Evolutionary conservation across 2,888 invertebrate species (phyloP).

Genomic region (Calameuta idolon): DNA sequence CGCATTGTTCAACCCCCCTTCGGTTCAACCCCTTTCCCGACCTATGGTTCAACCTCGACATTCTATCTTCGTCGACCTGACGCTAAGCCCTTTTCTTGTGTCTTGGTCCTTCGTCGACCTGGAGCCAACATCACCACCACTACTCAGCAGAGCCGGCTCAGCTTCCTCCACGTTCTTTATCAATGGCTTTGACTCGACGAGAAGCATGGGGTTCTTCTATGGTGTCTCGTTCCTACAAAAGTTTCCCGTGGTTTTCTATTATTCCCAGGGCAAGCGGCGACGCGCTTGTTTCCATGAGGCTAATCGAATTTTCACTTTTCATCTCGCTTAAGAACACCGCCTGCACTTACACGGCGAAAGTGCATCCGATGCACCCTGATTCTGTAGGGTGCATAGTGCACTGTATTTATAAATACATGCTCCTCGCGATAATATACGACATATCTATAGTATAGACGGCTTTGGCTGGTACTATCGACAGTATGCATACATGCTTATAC

Average conservation of each 20-base stretch:
- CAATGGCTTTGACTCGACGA: constrained; percentile 10
- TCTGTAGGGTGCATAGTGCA: too few relatives aligned
- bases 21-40: constrained; percentile 11
- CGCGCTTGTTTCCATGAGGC: too few relatives aligned
- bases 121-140: neutral
- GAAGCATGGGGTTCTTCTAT: too few relatives aligned
- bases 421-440: too few relatives aligned
- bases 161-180: neutral
- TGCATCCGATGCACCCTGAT: too few relatives aligned
- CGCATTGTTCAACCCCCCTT: constrained; percentile 40
- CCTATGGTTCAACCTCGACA: constrained; percentile 14
- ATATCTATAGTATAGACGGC: too few relatives aligned
- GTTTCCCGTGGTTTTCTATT: constrained; percentile 20
- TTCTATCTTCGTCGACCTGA: constrained; percentile 19
- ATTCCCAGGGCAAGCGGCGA: constrained; percentile 7
- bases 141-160: neutral
- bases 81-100: constrained; percentile 10
- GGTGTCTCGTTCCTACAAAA: neutral
- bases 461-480: too few relatives aligned
- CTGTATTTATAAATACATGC: too few relatives aligned
- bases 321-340: too few relatives aligned
- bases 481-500: too few relatives aligned
- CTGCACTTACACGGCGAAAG: too few relatives aligned
- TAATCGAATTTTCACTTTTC: too few relatives aligned
- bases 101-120: neutral